Evolutionary conservation across 2,888 invertebrate genomes (phyloP), one percentile per base, ranked within the genome.

Genomic region (Sepioteuthis lessoniana): DNA sequence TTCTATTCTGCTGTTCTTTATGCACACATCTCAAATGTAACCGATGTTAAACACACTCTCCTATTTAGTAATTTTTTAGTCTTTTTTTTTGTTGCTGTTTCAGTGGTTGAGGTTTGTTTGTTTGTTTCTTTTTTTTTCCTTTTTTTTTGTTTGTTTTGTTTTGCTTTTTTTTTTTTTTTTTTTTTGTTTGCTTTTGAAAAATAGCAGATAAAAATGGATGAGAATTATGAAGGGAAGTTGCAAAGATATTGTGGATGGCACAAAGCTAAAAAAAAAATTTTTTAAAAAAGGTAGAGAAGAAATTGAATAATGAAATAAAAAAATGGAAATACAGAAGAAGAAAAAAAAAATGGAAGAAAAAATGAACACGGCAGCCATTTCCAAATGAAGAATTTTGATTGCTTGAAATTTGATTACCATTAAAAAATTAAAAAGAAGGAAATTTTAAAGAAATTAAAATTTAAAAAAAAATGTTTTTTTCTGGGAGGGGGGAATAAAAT

Each of bases 371-470:
- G 35, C 76, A 76, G 25, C n/a, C 76, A 76, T 76, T 76, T 76
- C 76, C n/a, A 76, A 76, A 76, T 76, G 76, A 76, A 76, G 76
- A 76, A 76, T 76, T 76, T n/a, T 76, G 76, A 76, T 76, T 76
- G 76, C 76, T 76, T 76, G 76, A 76, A 76, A 76, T 76, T 76
- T 76, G 76, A 76, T 76, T 76, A n/a, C 76, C 35, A 76, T 76
- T 76, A 76, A 76, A 76, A 76, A 76, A 76, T 76, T 76, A 76
- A 76, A 76, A 76, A 76, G 35, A n/a, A 19, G 76, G 35, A 76
- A n/a, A 35, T 8, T 76, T 76, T 16, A 76, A 76, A 35, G n/a
- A 76, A n/a, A 76, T 35, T 76, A 8, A 10, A 76, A 25, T 21
- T 5, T 21, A 76, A 76, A 76, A 19, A 3, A 31, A 42, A 42